Conservation (phyloP, 2,113 vertebrate species). For the Pomatorhinus ruficollis region DNA sequence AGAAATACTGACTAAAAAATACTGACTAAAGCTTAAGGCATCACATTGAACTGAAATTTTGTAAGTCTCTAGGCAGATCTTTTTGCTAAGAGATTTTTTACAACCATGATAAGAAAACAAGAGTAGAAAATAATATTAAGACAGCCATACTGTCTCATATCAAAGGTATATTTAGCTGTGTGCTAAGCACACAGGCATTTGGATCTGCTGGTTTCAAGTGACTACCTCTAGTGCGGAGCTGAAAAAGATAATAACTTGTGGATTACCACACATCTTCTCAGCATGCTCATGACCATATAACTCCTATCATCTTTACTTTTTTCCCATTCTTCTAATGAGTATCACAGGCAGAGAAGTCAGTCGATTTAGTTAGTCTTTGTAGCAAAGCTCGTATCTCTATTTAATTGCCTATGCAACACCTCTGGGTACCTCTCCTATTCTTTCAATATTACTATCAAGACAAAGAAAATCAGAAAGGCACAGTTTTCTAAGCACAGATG, state of each 20-base stretch:
- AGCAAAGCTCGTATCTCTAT: not conserved
- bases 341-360: not conserved
- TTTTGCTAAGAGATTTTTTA: not conserved
- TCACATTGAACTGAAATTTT: not conserved
- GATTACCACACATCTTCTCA: not conserved
- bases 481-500: not conserved
- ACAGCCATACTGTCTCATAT: not conserved
- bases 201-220: not conserved
- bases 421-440: not conserved
- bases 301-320: not conserved
- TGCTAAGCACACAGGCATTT: not conserved
- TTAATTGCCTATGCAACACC: not conserved
- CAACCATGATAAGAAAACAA: not conserved
- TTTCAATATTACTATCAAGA: not conserved
- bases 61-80: fast-evolving
- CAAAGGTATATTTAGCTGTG: not conserved
- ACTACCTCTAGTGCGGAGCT: not conserved
- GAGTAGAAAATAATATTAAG: not conserved
- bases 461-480: not conserved
- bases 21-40: too few species aligned
- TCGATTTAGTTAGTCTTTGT: not conserved
- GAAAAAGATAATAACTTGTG: not conserved
- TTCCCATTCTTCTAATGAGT: not conserved
- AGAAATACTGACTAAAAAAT: not conserved
- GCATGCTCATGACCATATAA: fast-evolving